Percentiles rank a stretch among this genome's conserved stretches.
Conservation (phyloP, 2,113 vertebrate species). For the Cricetomys ansorgei region DNA sequence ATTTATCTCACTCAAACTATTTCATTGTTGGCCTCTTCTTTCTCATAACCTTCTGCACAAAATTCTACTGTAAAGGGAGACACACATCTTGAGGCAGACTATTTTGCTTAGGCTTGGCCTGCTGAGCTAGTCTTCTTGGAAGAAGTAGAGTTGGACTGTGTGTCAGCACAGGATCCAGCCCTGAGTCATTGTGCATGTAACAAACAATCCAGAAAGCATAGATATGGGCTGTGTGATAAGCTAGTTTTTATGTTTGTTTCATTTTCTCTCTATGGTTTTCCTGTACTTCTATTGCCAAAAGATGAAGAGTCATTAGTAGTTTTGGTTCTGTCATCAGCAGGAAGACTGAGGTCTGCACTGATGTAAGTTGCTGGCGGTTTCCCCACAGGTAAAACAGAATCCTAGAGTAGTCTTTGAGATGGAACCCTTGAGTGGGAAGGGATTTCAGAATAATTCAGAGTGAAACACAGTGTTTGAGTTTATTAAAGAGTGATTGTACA, state of each 20-base stretch:
- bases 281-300: neutral
- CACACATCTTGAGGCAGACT: neutral
- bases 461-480: neutral
- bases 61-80: neutral
- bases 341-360: neutral
- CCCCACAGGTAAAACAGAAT: neutral
- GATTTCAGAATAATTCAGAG: neutral
- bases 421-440: neutral
- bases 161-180: neutral
- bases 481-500: no score
- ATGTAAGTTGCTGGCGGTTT: neutral
- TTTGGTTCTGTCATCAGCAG: neutral
- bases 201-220: neutral
- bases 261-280: neutral
- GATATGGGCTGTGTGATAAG: neutral
- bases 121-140: neutral
- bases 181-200: neutral
- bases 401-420: neutral
- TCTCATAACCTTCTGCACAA: neutral
- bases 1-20: neutral
- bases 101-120: slow-evolving; percentile 35
- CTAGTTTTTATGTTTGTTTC: slow-evolving; percentile 7
- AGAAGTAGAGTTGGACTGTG: neutral
- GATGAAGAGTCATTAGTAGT: slow-evolving; percentile 9
- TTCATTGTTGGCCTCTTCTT: neutral